A percentile compares a stretch with the other conserved stretches of the same genome.
These are phyloP conservation scores for Burhinus oedicnemus DNA, from an alignment of 2,113 vertebrate species.

Conservation along the genomic window DNA sequence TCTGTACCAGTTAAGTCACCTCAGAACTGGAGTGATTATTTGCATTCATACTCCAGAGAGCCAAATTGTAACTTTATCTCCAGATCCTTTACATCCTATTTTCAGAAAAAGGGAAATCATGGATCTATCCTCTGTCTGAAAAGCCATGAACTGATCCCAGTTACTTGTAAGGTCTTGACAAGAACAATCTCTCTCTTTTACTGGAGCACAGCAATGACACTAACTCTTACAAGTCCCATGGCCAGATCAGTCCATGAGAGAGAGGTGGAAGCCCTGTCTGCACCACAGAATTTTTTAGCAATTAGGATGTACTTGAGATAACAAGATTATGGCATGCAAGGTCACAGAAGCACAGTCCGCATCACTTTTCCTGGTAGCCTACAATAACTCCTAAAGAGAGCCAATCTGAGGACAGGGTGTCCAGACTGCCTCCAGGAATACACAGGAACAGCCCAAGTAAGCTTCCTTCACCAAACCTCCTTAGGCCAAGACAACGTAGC, in stretches of 20 bases:
- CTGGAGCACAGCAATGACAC: not conserved
- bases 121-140: not conserved
- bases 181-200: not conserved
- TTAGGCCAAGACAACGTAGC: not conserved
- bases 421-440: not conserved
- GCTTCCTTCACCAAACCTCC: not conserved
- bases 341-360: not conserved
- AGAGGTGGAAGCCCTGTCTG: not conserved
- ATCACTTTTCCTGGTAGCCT: not conserved
- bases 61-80: not conserved
- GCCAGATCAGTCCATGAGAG: not conserved
- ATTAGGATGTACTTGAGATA: not conserved
- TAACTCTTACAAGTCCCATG: not conserved
- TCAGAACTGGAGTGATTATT: not conserved
- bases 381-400: not conserved
- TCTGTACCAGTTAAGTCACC: not conserved
- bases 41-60: not conserved
- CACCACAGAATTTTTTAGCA: not conserved
- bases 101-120: not conserved
- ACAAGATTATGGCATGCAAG: not conserved
- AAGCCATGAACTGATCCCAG: not conserved
- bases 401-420: not conserved
- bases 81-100: not conserved
- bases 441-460: not conserved
- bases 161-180: not conserved